Evolutionary conservation across 2,888 invertebrate genomes (phyloP).

Genomic region (Syrista parreyssii): DNA sequence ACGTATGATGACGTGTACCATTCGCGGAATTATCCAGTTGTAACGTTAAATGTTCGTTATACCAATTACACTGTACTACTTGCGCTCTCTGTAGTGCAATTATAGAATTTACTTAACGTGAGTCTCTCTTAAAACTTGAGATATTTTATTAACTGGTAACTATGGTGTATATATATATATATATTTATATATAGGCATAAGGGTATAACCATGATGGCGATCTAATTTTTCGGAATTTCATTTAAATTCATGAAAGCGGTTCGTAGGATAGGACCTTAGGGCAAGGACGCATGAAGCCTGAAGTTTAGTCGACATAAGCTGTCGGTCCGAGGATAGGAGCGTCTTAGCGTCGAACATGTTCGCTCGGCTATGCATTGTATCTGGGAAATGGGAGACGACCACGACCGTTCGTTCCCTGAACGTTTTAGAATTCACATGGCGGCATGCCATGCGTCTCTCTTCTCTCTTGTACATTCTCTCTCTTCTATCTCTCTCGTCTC

Average conservation of each 20-base stretch:
- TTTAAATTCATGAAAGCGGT: constrained; percentile 46
- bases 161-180: too few species aligned
- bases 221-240: constrained; percentile 27
- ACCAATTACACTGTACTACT: neutral
- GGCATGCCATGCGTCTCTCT: constrained; percentile 27
- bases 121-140: neutral
- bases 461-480: neutral
- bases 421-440: constrained; percentile 59
- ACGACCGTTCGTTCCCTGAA: constrained; percentile 33
- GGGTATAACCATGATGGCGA: neutral
- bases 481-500: neutral
- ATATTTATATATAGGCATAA: neutral
- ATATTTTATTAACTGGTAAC: neutral
- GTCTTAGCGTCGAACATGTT: constrained; percentile 7
- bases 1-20: neutral
- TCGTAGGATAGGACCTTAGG: constrained; percentile 25
- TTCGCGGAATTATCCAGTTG: neutral
- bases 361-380: constrained; percentile 20
- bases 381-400: constrained; percentile 22
- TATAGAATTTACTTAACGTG: neutral
- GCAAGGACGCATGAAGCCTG: constrained; percentile 12
- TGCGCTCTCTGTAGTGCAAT: neutral
- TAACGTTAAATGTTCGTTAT: neutral
- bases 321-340: constrained; percentile 14
- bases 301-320: constrained; percentile 25